Evolutionary conservation across 2,113 vertebrate species (phyloP).

Genomic region (Ophthalmolycus amberensis): DNA sequence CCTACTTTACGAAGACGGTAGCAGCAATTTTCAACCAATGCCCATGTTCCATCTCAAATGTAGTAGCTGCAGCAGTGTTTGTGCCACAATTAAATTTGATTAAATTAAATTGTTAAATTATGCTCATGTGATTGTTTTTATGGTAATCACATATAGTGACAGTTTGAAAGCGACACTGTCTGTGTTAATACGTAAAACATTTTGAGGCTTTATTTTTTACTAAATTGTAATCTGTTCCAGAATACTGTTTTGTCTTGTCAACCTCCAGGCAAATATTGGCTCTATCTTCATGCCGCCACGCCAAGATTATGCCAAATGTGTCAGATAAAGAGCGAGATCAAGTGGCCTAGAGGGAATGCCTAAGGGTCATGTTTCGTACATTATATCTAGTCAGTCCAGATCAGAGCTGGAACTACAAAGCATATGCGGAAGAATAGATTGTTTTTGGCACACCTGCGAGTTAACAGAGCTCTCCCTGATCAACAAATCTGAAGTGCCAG

Average conservation of each 20-base stretch:
- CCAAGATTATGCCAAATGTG: slow-evolving; percentile 25
- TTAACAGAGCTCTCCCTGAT: not conserved
- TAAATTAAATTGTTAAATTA: not conserved
- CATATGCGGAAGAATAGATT: not conserved
- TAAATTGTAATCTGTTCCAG: not conserved
- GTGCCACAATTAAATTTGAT: no score
- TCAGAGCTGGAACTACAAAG: not conserved
- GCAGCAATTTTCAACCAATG: not conserved
- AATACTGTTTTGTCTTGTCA: not conserved
- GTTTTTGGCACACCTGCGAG: not conserved
- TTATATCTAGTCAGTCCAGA: not conserved
- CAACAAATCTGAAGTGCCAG: not conserved
- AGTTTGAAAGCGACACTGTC: not conserved
- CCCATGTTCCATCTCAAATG: not conserved
- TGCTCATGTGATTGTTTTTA: not conserved
- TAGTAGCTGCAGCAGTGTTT: not conserved
- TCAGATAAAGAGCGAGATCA: slow-evolving; percentile 11
- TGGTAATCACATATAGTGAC: not conserved
- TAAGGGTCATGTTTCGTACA: not conserved
- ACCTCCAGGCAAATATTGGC: not conserved
- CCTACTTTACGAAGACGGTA: slow-evolving; percentile 27
- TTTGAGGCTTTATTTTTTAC: not conserved
- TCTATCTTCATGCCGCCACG: not conserved
- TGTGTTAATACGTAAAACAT: not conserved
- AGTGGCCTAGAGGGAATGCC: not conserved